phyloP scores from a whole-genome alignment of 2,797 vertebrate species.

The Aphelocoma californica region DNA sequence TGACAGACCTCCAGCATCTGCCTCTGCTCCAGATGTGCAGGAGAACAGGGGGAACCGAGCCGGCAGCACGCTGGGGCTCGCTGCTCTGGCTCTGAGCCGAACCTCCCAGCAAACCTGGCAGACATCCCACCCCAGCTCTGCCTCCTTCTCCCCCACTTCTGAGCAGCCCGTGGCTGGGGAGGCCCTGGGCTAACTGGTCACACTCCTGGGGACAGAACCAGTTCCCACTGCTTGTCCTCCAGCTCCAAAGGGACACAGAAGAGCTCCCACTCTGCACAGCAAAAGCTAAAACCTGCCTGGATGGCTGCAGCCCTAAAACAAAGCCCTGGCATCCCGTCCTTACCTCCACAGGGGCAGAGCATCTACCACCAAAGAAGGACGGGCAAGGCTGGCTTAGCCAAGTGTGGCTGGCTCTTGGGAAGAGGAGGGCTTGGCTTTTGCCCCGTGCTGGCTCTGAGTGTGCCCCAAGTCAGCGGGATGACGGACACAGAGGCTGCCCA shows the following conservation, averaged over 20 bases:
- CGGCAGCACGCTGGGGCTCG: rapidly evolving
- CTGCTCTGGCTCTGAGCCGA: neutral
- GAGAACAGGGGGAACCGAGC: neutral
- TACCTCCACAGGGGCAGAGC: neutral
- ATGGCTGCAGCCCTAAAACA: neutral
- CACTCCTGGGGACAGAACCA: rapidly evolving
- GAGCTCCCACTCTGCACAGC: rapidly evolving
- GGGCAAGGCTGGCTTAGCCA: neutral
- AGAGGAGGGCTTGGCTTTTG: neutral
- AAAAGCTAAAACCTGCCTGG: neutral
- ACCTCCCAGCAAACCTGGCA: neutral
- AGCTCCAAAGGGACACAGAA: neutral
- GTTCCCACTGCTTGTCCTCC: neutral
- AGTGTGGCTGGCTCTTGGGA: rapidly evolving
- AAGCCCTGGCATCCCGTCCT: neutral
- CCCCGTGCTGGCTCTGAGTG: rapidly evolving
- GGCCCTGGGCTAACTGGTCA: neutral
- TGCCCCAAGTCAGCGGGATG: rapidly evolving
- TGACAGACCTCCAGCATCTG: neutral
- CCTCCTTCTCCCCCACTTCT: neutral
- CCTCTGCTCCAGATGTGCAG: neutral
- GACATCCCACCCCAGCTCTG: neutral
- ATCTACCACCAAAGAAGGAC: neutral
- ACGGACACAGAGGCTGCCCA: rapidly evolving
- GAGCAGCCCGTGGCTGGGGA: neutral